Percentiles rank a stretch among this genome's conserved stretches.
Conservation (phyloP, 2,797 vertebrate species). For the Intellagama lesueurii region DNA sequence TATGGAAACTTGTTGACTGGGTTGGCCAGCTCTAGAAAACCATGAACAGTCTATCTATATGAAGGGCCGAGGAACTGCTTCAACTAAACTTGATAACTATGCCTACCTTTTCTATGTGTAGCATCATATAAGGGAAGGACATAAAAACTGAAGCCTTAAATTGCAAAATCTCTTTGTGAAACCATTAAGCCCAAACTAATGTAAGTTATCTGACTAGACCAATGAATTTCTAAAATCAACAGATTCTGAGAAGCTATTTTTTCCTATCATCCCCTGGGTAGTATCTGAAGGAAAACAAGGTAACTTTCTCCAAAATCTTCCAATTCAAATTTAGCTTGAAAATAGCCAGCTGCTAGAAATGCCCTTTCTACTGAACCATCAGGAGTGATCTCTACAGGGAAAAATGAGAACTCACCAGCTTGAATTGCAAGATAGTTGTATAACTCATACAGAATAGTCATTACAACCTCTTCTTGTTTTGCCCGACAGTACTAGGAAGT, state of each 20-base stretch:
- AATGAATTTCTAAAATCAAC: constrained; percentile 38
- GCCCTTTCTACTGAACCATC: constrained; percentile 19
- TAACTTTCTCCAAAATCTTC: neutral
- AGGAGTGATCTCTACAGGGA: neutral
- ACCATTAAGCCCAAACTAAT: constrained; percentile 28
- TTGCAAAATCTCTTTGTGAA: constrained; percentile 30
- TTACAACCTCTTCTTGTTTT: constrained; percentile 76
- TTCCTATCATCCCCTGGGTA: constrained; percentile 33
- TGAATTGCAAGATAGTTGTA: constrained; percentile 82
- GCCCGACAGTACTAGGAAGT: constrained; percentile 79
- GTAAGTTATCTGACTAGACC: neutral
- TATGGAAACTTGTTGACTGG: constrained; percentile 3
- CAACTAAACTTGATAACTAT: constrained; percentile 4
- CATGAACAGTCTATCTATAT: neutral
- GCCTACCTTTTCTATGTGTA: neutral
- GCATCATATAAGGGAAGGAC: neutral
- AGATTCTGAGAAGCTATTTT: constrained; percentile 50
- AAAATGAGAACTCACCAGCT: constrained; percentile 77
- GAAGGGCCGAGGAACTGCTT: neutral
- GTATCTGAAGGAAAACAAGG: constrained; percentile 31
- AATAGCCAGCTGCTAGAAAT: constrained; percentile 22
- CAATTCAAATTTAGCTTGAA: constrained; percentile 20
- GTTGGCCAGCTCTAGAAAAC: constrained; percentile 26
- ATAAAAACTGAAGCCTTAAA: constrained; percentile 27
- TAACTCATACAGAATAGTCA: constrained; percentile 78